Conservation (phyloP, 2,888 invertebrate genomes). For the Drosophila kambysellisi region DNA sequence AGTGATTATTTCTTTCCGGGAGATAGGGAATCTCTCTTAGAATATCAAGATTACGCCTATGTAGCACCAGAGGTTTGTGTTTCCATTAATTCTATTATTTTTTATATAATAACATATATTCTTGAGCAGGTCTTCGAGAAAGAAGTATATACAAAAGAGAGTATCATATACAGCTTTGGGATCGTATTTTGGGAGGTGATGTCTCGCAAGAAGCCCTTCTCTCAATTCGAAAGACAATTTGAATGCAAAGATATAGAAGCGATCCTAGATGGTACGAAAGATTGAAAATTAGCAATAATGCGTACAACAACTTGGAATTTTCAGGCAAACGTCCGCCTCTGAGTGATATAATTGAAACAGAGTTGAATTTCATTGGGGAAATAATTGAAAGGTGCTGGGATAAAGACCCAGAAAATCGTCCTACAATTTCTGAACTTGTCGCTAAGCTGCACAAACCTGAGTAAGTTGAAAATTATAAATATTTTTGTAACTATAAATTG, state of each 20-base stretch:
- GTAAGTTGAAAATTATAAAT: too few relatives aligned
- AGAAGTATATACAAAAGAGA: too few relatives aligned
- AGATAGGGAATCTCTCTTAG: too few relatives aligned
- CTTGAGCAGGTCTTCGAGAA: too few relatives aligned
- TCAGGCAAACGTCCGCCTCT: slow-evolving; percentile 4
- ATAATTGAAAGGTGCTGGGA: not conserved
- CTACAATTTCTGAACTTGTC: not conserved
- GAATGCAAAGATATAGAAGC: too few relatives aligned
- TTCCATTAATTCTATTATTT: too few relatives aligned
- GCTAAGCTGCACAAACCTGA: too few relatives aligned
- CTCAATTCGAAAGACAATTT: not conserved
- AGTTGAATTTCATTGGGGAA: not conserved
- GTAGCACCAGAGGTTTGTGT: too few relatives aligned
- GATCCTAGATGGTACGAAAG: not conserved
- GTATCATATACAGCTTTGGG: not conserved
- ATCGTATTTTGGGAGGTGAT: not conserved
- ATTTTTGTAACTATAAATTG: too few relatives aligned
- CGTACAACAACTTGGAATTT: not conserved
- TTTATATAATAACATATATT: too few relatives aligned
- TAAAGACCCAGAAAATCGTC: not conserved
- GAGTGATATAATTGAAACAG: slow-evolving; percentile 1
- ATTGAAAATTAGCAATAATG: not conserved
- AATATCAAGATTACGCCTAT: too few relatives aligned
- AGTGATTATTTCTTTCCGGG: too few relatives aligned
- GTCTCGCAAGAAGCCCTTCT: slow-evolving; percentile 7